A percentile compares a stretch with the other conserved stretches of the same genome.
Conservation (phyloP, 2,888 invertebrate genomes). For the Chrysolina oricalcia region DNA sequence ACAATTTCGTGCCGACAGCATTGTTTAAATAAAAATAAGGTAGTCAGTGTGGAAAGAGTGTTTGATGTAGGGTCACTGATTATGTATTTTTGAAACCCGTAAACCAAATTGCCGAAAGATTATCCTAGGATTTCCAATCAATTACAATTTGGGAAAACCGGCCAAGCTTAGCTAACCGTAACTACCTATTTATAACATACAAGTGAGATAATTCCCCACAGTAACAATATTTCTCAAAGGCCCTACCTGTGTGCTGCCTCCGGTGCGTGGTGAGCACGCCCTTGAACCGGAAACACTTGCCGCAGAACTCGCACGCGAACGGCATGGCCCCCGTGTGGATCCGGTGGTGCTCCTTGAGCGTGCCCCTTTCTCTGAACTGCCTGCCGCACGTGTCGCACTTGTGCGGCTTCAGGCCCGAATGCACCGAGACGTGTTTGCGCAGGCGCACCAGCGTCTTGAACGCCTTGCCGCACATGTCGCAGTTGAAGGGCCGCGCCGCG, state of each 20-base stretch:
- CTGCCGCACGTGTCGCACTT: slow-evolving; percentile 77
- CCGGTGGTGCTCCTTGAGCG: slow-evolving; percentile 82
- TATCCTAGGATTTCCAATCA: no score
- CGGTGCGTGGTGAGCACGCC: slow-evolving; percentile 84
- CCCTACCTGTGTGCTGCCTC: slow-evolving; percentile 78
- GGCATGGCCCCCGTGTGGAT: slow-evolving; percentile 88
- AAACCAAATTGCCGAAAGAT: no score
- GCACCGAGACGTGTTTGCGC: slow-evolving; percentile 76
- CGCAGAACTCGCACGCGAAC: slow-evolving; percentile 83
- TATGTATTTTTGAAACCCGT: no score
- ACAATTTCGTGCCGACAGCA: no score
- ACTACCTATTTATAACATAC: no score
- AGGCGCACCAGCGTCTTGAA: slow-evolving; percentile 75
- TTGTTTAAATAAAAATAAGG: no score
- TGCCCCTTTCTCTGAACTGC: slow-evolving; percentile 80
- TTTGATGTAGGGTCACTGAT: no score
- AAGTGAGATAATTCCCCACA: neutral
- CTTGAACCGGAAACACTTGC: slow-evolving; percentile 84
- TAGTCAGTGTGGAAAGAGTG: no score
- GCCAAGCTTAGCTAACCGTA: no score
- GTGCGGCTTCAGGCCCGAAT: slow-evolving; percentile 76
- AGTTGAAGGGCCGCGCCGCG: slow-evolving; percentile 72
- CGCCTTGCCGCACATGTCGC: slow-evolving; percentile 73
- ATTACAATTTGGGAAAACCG: no score
- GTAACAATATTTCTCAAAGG: neutral